phyloP scores from a whole-genome alignment of 2,888 invertebrate genomes.

The Teinopalpus imperialis region DNA sequence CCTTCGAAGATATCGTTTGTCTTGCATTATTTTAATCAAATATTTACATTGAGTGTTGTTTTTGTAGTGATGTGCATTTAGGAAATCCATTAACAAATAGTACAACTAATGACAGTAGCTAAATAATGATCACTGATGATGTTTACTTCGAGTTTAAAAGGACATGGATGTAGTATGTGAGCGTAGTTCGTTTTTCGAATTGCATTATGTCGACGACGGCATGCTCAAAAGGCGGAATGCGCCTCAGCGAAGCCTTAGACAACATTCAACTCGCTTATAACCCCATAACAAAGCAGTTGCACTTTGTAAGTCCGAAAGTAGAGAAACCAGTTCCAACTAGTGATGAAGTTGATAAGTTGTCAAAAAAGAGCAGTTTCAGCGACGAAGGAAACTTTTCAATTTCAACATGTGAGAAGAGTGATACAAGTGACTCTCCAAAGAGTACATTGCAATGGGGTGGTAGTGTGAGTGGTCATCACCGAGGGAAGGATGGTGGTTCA shows the following conservation, averaged over 20 bases:
- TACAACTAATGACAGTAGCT: slow-evolving; percentile 24
- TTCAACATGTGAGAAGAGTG: slow-evolving; percentile 77
- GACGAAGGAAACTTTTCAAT: slow-evolving; percentile 77
- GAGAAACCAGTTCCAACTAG: slow-evolving; percentile 54
- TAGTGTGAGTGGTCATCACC: slow-evolving; percentile 72
- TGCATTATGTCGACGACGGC: slow-evolving; percentile 62
- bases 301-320: slow-evolving; percentile 79
- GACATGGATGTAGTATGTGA: slow-evolving; percentile 54
- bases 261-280: slow-evolving; percentile 89
- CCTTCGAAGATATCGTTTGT: slow-evolving; percentile 23
- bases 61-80: slow-evolving; percentile 27
- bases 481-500: slow-evolving; percentile 83
- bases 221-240: slow-evolving; percentile 79
- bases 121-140: slow-evolving; percentile 41
- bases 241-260: slow-evolving; percentile 86
- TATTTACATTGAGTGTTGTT: slow-evolving; percentile 29
- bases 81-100: slow-evolving; percentile 22
- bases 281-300: slow-evolving; percentile 87
- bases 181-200: slow-evolving; percentile 40
- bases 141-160: slow-evolving; percentile 33
- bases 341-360: slow-evolving; percentile 70
- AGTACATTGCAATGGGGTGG: slow-evolving; percentile 76
- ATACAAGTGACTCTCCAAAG: slow-evolving; percentile 76
- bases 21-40: slow-evolving; percentile 28
- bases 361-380: slow-evolving; percentile 77